Conservation (phyloP, 1,140 invertebrate genomes). For the Drosophila hydei region DNA sequence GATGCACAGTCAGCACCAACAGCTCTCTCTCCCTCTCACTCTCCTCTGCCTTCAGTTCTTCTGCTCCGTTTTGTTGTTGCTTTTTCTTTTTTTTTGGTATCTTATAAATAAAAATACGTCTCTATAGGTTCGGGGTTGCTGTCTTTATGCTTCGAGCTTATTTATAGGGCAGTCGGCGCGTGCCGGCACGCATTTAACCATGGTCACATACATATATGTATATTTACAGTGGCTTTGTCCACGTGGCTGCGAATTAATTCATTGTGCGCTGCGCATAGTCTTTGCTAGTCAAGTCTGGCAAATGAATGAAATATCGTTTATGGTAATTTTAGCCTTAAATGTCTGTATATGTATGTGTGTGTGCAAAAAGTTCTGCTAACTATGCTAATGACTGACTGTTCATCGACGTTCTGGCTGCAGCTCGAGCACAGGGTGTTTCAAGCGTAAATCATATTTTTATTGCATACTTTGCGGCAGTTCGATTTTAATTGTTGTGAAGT, state of each 20-base stretch:
- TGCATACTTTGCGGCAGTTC: conserved; percentile 45
- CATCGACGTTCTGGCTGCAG: conserved; percentile 3
- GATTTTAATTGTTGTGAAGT: conserved; percentile 13
- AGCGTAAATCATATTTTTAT: neutral
- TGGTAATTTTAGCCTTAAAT: conserved; percentile 65
- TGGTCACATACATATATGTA: neutral
- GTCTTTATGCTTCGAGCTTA: conserved; percentile 31
- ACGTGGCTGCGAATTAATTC: conserved; percentile 37
- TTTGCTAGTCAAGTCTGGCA: conserved; percentile 44
- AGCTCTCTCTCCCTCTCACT: neutral
- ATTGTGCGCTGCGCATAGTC: conserved; percentile 19
- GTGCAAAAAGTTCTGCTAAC: conserved; percentile 50
- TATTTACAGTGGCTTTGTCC: conserved; percentile 8
- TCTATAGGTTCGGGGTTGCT: conserved; percentile 38
- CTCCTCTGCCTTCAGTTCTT: neutral
- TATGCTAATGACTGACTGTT: conserved; percentile 58
- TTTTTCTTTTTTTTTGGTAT: neutral
- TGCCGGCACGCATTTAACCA: conserved; percentile 51
- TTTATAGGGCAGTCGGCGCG: conserved; percentile 67
- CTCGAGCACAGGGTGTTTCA: conserved; percentile 27
- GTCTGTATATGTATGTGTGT: conserved; percentile 15
- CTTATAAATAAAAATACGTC: conserved; percentile 35
- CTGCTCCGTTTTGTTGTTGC: conserved; percentile 10
- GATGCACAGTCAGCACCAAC: conserved; percentile 18
- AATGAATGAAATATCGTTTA: conserved; percentile 77